Conservation (phyloP, 2,797 vertebrate species). For the Coccyzus lansbergi region DNA sequence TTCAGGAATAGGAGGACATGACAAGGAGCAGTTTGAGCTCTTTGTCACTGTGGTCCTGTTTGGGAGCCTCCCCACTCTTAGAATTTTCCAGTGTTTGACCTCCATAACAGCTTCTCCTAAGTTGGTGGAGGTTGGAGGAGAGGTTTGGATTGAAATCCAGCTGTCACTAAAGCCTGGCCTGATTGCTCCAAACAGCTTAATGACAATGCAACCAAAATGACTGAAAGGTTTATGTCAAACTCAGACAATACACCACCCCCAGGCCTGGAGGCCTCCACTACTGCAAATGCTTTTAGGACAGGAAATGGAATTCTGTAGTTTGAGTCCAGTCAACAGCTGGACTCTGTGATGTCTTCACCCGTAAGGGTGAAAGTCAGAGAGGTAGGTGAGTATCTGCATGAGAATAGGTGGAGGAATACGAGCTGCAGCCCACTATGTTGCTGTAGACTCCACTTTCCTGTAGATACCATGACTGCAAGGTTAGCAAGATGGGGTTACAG, state of each 20-base stretch:
- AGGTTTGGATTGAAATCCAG: not conserved
- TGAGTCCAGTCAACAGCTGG: not conserved
- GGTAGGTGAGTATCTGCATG: not conserved
- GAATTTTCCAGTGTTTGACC: not conserved
- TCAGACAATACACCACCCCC: not conserved
- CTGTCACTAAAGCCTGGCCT: not conserved
- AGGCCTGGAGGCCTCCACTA: not conserved
- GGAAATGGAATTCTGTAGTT: not conserved
- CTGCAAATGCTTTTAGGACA: not conserved
- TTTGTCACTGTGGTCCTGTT: not conserved
- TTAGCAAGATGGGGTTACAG: not conserved
- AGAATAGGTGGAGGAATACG: not conserved
- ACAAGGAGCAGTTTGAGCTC: not conserved
- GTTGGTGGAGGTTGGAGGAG: not conserved
- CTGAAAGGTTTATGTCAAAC: not conserved
- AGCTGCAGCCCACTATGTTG: not conserved
- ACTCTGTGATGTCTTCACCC: not conserved
- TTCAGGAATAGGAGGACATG: not conserved
- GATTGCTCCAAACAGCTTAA: not conserved
- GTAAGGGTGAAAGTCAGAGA: not conserved
- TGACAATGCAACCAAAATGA: not conserved
- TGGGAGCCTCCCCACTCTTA: not conserved
- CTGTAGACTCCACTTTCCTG: not conserved
- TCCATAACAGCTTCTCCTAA: not conserved
- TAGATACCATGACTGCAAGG: not conserved